A percentile compares a stretch with the other conserved stretches of the same genome.
Evolutionary conservation across 2,888 invertebrate species (phyloP).

Genomic region (Drosophila lacicola): DNA sequence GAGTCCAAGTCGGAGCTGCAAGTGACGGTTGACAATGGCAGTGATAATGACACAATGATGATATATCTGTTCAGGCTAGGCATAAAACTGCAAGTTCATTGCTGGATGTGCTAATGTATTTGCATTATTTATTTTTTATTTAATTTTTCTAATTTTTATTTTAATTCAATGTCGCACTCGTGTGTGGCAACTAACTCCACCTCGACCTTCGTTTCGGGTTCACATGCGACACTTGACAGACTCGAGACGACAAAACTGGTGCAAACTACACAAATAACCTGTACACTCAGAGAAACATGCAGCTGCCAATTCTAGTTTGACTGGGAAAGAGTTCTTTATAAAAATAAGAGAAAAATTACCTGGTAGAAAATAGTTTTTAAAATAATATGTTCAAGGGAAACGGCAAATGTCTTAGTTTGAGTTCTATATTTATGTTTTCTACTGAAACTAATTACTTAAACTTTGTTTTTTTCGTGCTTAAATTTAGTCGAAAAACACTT

Average conservation of each 20-base stretch:
- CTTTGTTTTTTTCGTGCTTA: no score
- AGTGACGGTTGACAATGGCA: slow-evolving; percentile 64
- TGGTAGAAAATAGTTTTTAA: no score
- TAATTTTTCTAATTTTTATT: slow-evolving; percentile 2
- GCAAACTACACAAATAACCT: slow-evolving; percentile 36
- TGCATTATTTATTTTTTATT: slow-evolving; percentile 19
- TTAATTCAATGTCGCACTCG: slow-evolving; percentile 51
- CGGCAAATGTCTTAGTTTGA: no score
- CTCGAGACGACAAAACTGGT: slow-evolving; percentile 35
- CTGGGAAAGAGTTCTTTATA: background rate
- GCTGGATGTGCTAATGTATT: slow-evolving; percentile 43
- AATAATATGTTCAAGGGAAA: no score
- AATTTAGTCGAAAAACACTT: no score
- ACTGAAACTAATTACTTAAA: no score
- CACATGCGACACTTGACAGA: slow-evolving; percentile 42
- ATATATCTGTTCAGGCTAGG: slow-evolving; percentile 28
- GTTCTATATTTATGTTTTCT: no score
- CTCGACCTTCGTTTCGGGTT: slow-evolving; percentile 57
- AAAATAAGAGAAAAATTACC: no score
- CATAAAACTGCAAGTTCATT: slow-evolving; percentile 62
- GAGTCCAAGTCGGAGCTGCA: slow-evolving; percentile 91
- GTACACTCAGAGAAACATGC: slow-evolving; percentile 11
- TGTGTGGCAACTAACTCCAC: slow-evolving; percentile 40
- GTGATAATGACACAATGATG: slow-evolving; percentile 52
- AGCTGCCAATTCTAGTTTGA: background rate